A percentile compares a stretch with the other conserved stretches of the same genome.
These are phyloP conservation scores for Chaetorhynchus papuensis DNA, from an alignment of 2,113 vertebrate species.

Conservation along the genomic window DNA sequence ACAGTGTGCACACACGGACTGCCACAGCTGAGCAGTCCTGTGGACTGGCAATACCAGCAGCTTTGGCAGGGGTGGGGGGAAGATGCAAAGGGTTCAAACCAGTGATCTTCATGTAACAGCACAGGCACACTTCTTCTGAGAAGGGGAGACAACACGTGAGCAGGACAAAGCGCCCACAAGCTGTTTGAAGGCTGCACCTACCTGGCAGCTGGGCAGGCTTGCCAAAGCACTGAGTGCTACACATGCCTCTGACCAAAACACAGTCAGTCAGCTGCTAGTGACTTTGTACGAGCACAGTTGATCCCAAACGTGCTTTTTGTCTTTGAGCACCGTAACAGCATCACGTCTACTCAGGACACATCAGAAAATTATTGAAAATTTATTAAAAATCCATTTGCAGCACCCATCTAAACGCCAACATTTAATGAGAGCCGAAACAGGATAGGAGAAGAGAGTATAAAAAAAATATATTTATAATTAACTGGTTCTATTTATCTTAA, in stretches of 20 bases:
- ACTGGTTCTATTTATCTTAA: not conserved
- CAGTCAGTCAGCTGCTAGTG: not conserved
- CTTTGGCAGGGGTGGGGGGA: not conserved
- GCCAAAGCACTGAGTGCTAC: not conserved
- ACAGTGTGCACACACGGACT: too few species aligned
- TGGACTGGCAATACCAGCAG: not conserved
- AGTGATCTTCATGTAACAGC: not conserved
- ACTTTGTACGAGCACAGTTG: not conserved
- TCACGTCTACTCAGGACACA: rapidly evolving
- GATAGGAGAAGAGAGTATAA: not conserved
- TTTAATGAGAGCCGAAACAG: not conserved
- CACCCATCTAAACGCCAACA: not conserved
- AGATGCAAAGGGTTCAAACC: not conserved
- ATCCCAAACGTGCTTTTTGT: not conserved
- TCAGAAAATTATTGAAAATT: not conserved
- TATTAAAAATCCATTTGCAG: not conserved
- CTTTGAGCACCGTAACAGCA: not conserved
- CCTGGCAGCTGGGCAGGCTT: not conserved
- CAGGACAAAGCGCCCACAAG: not conserved
- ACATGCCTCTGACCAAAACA: not conserved
- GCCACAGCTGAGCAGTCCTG: not conserved
- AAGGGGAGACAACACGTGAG: rapidly evolving
- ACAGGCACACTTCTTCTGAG: not conserved
- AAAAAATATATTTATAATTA: not conserved
- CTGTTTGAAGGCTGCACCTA: not conserved